A percentile compares a stretch with the other conserved stretches of the same genome.
Conservation (phyloP, 2,888 invertebrate species). For the Amphipyra tragopoginis region DNA sequence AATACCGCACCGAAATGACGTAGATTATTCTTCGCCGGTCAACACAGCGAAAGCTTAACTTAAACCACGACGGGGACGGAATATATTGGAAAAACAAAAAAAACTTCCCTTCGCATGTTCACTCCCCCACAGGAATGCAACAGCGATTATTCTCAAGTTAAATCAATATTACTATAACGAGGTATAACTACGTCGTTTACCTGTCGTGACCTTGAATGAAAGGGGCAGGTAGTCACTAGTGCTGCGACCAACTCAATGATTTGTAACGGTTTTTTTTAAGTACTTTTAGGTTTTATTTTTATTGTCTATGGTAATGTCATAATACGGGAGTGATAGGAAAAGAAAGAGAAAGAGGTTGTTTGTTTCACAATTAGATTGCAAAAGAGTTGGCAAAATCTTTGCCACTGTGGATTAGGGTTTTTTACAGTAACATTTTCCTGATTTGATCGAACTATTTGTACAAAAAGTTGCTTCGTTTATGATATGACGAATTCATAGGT, state of each 20-base stretch:
- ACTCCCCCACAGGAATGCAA: constrained; percentile 27
- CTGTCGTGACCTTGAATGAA: constrained; percentile 62
- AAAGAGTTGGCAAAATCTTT: too few relatives aligned
- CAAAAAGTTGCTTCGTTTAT: too few relatives aligned
- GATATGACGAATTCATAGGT: too few relatives aligned
- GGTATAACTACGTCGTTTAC: constrained; percentile 51
- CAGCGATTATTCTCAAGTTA: constrained; percentile 41
- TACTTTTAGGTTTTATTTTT: constrained; percentile 11
- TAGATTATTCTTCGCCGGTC: not conserved
- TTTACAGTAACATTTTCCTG: too few relatives aligned
- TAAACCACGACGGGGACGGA: not conserved
- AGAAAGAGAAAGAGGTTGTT: not conserved
- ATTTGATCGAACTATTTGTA: too few relatives aligned
- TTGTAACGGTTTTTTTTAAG: constrained; percentile 44
- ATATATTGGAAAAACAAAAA: not conserved
- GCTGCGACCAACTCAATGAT: constrained; percentile 20
- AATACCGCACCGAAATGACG: not conserved
- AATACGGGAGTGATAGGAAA: not conserved
- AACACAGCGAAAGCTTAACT: constrained; percentile 6
- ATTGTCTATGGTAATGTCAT: constrained; percentile 11
- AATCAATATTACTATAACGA: constrained; percentile 38
- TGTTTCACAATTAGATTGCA: not conserved
- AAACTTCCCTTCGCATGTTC: constrained; percentile 15
- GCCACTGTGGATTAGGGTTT: too few relatives aligned
- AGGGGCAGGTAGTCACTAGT: constrained; percentile 56